Conservation (phyloP, 2,797 vertebrate species). For the Phalanger gymnotis region DNA sequence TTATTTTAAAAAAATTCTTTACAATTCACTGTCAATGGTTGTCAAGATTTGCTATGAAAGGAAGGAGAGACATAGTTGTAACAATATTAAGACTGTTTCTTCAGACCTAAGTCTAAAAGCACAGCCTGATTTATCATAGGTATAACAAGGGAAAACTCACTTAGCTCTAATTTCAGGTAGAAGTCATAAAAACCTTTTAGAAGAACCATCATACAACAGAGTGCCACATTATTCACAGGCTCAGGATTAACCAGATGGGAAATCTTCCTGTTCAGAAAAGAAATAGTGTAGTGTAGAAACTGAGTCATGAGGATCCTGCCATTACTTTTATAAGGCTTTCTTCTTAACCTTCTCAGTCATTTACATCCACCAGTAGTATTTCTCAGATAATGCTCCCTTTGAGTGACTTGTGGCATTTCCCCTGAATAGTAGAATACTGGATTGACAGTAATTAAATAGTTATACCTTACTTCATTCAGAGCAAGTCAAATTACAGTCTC, state of each 20-base stretch:
- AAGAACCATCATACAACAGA: neutral
- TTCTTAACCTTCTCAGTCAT: neutral
- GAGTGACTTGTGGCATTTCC: neutral
- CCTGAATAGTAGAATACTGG: neutral
- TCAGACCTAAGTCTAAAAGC: neutral
- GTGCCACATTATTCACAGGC: neutral
- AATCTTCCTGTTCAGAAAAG: neutral
- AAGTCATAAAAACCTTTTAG: neutral
- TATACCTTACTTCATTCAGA: neutral
- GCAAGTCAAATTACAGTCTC: neutral
- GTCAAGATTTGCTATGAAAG: neutral
- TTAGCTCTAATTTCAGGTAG: neutral
- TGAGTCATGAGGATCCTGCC: neutral
- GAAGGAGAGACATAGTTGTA: neutral
- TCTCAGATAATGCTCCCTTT: neutral
- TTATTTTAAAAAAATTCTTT: neutral
- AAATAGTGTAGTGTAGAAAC: neutral
- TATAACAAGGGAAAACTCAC: neutral
- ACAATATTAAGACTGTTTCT: neutral
- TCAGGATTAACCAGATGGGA: neutral
- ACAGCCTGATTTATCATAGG: neutral
- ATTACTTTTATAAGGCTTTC: neutral
- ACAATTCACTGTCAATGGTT: neutral
- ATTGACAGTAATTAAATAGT: neutral
- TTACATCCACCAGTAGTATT: neutral